A percentile compares a stretch with the other conserved stretches of the same genome.
phyloP scores from a whole-genome alignment of 2,797 vertebrate species.

The Fratercula arctica region DNA sequence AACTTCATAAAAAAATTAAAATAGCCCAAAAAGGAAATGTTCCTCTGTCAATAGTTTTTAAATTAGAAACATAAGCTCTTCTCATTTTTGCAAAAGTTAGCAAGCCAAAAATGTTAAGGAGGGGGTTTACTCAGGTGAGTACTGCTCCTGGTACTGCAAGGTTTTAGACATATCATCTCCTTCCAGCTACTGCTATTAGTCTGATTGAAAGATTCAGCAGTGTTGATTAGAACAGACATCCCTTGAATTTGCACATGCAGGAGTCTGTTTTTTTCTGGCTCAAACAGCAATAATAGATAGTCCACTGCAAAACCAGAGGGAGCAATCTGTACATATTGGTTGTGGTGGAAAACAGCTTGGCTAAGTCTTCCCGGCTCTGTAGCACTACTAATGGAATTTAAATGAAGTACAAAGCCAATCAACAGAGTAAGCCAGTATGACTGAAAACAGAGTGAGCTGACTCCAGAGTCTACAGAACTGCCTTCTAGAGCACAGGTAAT shows the following conservation, averaged over 20 bases:
- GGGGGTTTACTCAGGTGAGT: not conserved
- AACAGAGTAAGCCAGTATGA: not conserved
- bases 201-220: not conserved
- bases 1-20: not conserved
- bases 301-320: not conserved
- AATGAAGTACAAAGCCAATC: not conserved
- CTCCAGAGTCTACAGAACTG: not conserved
- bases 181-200: not conserved
- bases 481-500: not conserved
- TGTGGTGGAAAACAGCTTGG: not conserved
- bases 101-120: not conserved
- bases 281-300: not conserved
- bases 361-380: not conserved
- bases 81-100: not conserved
- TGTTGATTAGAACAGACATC: not conserved
- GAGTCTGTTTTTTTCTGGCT: not conserved
- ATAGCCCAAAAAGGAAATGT: not conserved
- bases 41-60: not conserved
- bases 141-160: not conserved
- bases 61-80: not conserved
- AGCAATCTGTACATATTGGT: rapidly evolving
- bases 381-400: not conserved
- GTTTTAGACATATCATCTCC: not conserved
- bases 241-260: not conserved
- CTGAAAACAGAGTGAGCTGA: not conserved